Evolutionary conservation across 1,140 invertebrate species (phyloP), one percentile per base, ranked within the genome.

Genomic region (Euura lappo): DNA sequence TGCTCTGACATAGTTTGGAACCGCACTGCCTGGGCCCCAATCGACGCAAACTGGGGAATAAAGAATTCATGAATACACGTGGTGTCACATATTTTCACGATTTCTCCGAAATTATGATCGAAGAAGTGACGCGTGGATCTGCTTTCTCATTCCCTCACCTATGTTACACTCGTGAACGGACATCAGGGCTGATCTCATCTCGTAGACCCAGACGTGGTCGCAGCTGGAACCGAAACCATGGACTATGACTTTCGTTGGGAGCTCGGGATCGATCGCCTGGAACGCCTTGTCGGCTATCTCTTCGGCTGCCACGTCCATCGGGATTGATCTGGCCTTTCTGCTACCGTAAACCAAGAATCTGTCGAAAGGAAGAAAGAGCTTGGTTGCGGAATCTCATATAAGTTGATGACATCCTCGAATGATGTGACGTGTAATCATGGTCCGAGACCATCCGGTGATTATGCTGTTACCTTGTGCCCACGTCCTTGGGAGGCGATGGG

Each of bases 201-300:
- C 95, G 80, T 95, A 94, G 0, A 98, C 95, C 97, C 97, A 98
- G 7, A 96, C 92, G 76, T 95, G 93, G 28, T 93, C 92, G 80
- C 96, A 97, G 78, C 94, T 94, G 66, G 95, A 96, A 1, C 96
- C 95, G 81, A 98, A 99, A 3, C 97, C 97, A 80, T 99, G 97
- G 0, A 98, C 95, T 73, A 99, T 95, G 43, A 99, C 92, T 84
- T 97, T 95, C 11, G 95, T 94, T 0, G 94, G 93, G n/a, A 91
- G 84, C 43, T 86, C 80, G 4, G 85, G 81, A 75, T 88, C 87
- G 77, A 88, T 78, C 78, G 87, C 72, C 79, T 85, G 83, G 85
- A 89, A 81, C 76, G 88, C 82, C 76, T 82, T 81, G 73, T 86
- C 85, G 75, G 80, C 84, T 65, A 87, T 87, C 45, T 85, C 81